Percentiles rank a stretch among this genome's conserved stretches.
Evolutionary conservation across 1,140 invertebrate genomes (phyloP).

Genomic region (Drosophila pseudoobscura): DNA sequence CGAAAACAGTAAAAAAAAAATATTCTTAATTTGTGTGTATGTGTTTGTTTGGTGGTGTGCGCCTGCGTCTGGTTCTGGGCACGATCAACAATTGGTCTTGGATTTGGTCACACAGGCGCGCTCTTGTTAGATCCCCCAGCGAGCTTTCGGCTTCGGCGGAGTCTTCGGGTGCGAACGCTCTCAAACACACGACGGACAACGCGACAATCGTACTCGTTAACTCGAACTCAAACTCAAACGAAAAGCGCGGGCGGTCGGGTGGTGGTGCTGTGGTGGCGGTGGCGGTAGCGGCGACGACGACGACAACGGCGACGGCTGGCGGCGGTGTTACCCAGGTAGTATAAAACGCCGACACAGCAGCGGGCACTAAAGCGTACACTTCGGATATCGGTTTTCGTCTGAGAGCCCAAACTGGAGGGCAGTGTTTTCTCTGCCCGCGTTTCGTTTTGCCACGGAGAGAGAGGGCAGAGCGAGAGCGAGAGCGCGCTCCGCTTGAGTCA

Average conservation of each 20-base stretch:
- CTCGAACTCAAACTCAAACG: slow-evolving; percentile 5
- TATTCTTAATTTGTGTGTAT: slow-evolving; percentile 19
- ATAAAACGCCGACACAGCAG: slow-evolving; percentile 73
- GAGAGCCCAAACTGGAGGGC: slow-evolving; percentile 53
- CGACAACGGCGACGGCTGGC: slow-evolving; percentile 12
- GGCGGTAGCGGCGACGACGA: neutral
- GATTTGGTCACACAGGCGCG: slow-evolving; percentile 15
- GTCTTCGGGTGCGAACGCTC: slow-evolving; percentile 29
- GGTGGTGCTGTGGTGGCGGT: too few relatives aligned
- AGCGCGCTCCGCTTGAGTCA: slow-evolving; percentile 1
- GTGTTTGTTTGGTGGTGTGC: too few relatives aligned
- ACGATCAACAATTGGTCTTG: slow-evolving; percentile 12
- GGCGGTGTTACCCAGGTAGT: slow-evolving; percentile 44
- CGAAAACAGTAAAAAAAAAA: slow-evolving; percentile 42
- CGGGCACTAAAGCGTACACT: slow-evolving; percentile 77
- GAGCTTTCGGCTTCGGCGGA: slow-evolving; percentile 41
- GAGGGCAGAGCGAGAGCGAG: slow-evolving; percentile 6
- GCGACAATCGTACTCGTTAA: too few relatives aligned
- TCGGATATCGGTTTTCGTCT: slow-evolving; percentile 63
- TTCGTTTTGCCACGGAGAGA: slow-evolving; percentile 8
- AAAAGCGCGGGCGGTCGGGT: slow-evolving; percentile 14
- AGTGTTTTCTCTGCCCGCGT: slow-evolving; percentile 16
- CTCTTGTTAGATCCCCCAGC: slow-evolving; percentile 34
- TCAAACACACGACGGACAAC: slow-evolving; percentile 26
- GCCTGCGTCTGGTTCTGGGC: too few relatives aligned